Conservation (phyloP, 2,113 vertebrate genomes). For the Colaptes auratus region DNA sequence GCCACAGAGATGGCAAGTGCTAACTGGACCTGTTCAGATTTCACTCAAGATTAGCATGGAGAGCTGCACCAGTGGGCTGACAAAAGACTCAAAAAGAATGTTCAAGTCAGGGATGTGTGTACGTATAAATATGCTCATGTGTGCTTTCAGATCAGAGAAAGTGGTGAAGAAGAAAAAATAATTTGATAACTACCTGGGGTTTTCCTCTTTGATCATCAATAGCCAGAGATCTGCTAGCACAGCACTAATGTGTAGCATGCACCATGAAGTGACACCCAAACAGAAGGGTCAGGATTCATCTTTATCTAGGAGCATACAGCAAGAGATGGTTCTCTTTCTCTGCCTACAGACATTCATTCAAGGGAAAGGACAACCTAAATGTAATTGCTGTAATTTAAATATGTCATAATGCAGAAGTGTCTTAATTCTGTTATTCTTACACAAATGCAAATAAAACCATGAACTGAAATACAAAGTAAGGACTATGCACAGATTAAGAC, state of each 20-base stretch:
- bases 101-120: neutral
- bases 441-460: neutral
- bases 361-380: neutral
- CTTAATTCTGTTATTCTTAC: neutral
- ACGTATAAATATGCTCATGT: neutral
- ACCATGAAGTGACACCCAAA: neutral
- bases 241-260: rapidly evolving
- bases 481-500: neutral
- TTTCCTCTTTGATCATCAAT: neutral
- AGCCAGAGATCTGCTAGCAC: neutral
- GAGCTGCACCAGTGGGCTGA: neutral
- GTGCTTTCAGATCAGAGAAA: neutral
- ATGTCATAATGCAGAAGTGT: neutral
- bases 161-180: neutral
- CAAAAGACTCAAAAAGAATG: neutral
- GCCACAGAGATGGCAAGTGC: neutral
- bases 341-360: neutral
- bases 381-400: neutral
- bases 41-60: neutral
- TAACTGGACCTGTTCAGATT: neutral
- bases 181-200: rapidly evolving
- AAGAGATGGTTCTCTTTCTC: neutral
- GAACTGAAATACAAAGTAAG: neutral
- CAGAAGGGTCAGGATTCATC: neutral
- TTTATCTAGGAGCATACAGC: neutral